Base-by-base conservation (phyloP, 2,888 invertebrate genomes). In the Dynastes hyllus region DNA sequence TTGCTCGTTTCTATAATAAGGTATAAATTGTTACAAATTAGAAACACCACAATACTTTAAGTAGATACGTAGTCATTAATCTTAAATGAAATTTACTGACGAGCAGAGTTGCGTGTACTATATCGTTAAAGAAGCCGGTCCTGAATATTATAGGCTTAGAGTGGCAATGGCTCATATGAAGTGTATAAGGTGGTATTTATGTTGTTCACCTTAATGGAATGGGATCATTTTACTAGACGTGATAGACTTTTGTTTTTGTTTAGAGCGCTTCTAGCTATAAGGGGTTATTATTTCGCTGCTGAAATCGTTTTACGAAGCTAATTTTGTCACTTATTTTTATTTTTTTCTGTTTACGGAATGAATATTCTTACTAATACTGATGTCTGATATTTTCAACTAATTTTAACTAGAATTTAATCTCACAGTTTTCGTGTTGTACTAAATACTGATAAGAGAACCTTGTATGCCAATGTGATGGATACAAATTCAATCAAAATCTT, bases 161-260 rank as follows among this genome's bases (percentile, higher is more conserved):
- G 8, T 27, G 22, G 55, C 55, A 22, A 65, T 37, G 16, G 16
- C 16, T 65, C 63, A 13, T 37, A 32, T 65, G 16, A 65, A 65
- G 32, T 65, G 65, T 65, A 16, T 16, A 65, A 65, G 40, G 65
- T 65, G 37, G 37, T 65, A 40, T 16, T 37, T 37, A 65, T 16
- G 37, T 37, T 37, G 37, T 65, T 65, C 16, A 32, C n/a, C 13
- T 65, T 65, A 65, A 65, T 65, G 65, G n/a, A 65, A 32, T 65
- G 16, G n/a, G 55, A 58, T 58, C 55, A 58, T 22, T 65, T 65
- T 40, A 16, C 40, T 65, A 40, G 11, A 37, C n/a, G 40, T 65
- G 32, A 6, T 37, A 0, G 11, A 65, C 40, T 65, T 65, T 37
- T 65, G 32, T 37, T 37, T 65, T 58, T 58, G 16, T 58, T 58